phyloP scores from a whole-genome alignment of 2,113 vertebrate species.

The Notarius quadriscutis region DNA sequence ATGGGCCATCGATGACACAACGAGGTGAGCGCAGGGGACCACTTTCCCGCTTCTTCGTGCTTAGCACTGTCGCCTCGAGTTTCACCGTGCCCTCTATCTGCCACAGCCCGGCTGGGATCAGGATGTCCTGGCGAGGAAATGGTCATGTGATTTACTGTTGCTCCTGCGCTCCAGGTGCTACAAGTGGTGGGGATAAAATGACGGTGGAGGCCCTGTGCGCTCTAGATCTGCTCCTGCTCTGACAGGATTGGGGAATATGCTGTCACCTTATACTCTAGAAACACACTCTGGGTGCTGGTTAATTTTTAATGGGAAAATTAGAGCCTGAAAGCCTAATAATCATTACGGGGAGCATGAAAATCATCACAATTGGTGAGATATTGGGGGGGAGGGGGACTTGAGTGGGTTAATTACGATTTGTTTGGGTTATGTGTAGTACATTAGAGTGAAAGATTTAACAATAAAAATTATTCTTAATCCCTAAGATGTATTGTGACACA shows the following conservation, averaged over 20 bases:
- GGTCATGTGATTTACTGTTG: constrained; percentile 79
- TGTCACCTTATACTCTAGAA: constrained; percentile 73
- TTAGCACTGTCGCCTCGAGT: constrained; percentile 74
- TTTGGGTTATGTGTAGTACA: background rate
- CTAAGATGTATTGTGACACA: background rate
- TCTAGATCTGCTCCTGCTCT: constrained; percentile 62
- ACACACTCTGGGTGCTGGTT: constrained; percentile 63
- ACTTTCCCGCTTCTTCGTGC: constrained; percentile 76
- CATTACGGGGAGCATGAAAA: constrained; percentile 72
- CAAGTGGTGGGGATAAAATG: constrained; percentile 69
- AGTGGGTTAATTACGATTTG: constrained; percentile 36
- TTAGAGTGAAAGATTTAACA: background rate
- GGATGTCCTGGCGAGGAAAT: constrained; percentile 74
- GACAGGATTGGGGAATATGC: constrained; percentile 64
- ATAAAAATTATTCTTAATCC: background rate
- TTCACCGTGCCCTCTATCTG: constrained; percentile 71
- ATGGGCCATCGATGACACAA: constrained; percentile 80
- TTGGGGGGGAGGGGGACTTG: constrained; percentile 36
- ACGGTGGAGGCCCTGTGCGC: constrained; percentile 59
- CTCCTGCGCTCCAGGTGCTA: constrained; percentile 70
- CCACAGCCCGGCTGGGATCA: constrained; percentile 63
- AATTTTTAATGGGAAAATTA: constrained; percentile 75
- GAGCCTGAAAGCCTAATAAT: constrained; percentile 70
- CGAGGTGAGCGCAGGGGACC: constrained; percentile 74
- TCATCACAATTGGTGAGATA: constrained; percentile 65